Evolutionary conservation across 2,113 vertebrate genomes (phyloP).

Genomic region (Bos javanicus): DNA sequence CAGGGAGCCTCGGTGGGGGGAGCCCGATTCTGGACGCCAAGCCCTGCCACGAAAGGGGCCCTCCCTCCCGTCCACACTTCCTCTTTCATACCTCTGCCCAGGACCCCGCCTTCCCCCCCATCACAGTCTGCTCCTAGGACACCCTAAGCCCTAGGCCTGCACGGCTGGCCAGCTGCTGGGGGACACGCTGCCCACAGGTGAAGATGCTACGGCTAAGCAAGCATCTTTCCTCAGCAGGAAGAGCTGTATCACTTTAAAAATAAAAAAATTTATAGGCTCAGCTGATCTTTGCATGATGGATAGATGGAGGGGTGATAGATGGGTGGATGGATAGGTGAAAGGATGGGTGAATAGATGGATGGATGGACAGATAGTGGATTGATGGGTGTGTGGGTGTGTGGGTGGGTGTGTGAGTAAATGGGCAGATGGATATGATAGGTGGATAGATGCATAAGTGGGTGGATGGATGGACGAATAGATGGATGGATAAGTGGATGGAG

Average conservation of each 20-base stretch:
- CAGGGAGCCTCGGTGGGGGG: not conserved
- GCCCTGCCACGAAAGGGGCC: not conserved
- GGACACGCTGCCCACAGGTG: fast-evolving
- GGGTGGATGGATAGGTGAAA: not conserved
- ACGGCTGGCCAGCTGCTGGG: too few relatives aligned
- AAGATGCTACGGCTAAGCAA: not conserved
- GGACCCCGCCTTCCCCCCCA: fast-evolving
- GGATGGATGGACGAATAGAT: not conserved
- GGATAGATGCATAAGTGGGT: too few relatives aligned
- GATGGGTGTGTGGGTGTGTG: fast-evolving
- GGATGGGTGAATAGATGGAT: too few relatives aligned
- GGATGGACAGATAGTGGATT: too few relatives aligned
- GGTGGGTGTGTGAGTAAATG: not conserved
- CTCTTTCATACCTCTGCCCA: not conserved
- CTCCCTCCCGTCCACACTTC: not conserved
- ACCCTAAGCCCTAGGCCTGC: not conserved
- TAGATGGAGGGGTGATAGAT: not conserved
- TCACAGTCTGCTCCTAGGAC: not conserved
- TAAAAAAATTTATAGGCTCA: not conserved
- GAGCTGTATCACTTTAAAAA: not conserved
- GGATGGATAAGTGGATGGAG: too few relatives aligned
- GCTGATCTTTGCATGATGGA: not conserved
- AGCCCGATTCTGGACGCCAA: fast-evolving
- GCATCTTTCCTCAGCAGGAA: not conserved
- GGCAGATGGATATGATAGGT: too few relatives aligned